Base-by-base conservation (phyloP, 2,888 invertebrate genomes). In the Yponomeuta sedellus region DNA sequence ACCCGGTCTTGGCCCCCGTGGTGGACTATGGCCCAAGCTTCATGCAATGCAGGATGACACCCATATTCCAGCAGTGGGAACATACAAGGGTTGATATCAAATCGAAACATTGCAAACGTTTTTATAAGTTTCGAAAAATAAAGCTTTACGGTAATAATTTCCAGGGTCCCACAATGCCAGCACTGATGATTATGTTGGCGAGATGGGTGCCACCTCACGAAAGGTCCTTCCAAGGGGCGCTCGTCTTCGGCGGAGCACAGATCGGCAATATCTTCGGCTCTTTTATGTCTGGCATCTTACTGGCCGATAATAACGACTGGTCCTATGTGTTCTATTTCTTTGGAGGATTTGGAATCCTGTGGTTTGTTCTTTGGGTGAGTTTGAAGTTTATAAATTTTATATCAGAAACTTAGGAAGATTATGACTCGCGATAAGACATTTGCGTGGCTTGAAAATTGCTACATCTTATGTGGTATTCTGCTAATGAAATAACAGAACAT, bases 81-180 rank as follows among this genome's bases (percentile, higher is more conserved):
- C n/a, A n/a, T n/a, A n/a, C n/a, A n/a, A n/a, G n/a, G n/a, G n/a
- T n/a, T n/a, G n/a, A n/a, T n/a, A n/a, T n/a, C n/a, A n/a, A n/a
- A n/a, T n/a, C n/a, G n/a, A n/a, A 25, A 25, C 25, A 25, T 25
- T 25, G 25, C 25, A 25, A 25, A 25, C 1, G 25, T 25, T 25
- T 25, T 25, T 25, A n/a, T n/a, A n/a, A n/a, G n/a, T n/a, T n/a
- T n/a, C n/a, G n/a, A n/a, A n/a, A n/a, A n/a, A n/a, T n/a, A n/a
- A n/a, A n/a, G n/a, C n/a, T 34, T 34, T 8, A 34, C 34, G 10
- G 5, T 34, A 5, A 8, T 34, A 3, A n/a, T 40, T 28, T 81
- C 67, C 77, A 94, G 92, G 96, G 96, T 64, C 95, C 96, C 0
- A 96, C 96, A 0, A 96, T 94, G 86, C 94, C 92, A 65, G 94